Evolutionary conservation across 2,797 vertebrate genomes (phyloP).

Genomic region (Scarus forsteni): DNA sequence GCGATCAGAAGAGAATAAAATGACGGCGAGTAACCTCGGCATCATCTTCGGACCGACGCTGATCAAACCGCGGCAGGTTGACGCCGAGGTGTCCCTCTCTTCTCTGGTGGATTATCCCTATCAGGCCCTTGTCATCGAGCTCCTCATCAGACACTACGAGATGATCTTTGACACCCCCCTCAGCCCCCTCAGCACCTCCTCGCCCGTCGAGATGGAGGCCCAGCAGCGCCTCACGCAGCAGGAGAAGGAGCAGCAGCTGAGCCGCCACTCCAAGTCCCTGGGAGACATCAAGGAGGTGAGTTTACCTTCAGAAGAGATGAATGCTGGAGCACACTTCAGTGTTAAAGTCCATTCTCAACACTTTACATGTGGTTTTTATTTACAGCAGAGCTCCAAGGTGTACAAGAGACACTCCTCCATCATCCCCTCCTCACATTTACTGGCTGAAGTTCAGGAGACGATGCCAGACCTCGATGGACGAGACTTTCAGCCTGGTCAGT

Average conservation of each 20-base stretch:
- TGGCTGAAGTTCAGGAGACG: slow-evolving; percentile 85
- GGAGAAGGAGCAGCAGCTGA: slow-evolving; percentile 86
- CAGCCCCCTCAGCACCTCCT: slow-evolving; percentile 66
- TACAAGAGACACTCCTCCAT: slow-evolving; percentile 88
- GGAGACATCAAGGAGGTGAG: slow-evolving; percentile 92
- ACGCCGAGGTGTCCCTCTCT: slow-evolving; percentile 93
- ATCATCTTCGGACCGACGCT: slow-evolving; percentile 97
- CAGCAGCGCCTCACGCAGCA: slow-evolving; percentile 67
- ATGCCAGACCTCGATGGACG: slow-evolving; percentile 72
- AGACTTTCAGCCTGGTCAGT: slow-evolving; percentile 88
- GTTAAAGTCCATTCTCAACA: too few species aligned
- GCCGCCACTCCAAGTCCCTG: slow-evolving; percentile 85
- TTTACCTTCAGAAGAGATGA: too few species aligned
- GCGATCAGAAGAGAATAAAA: slow-evolving; percentile 95
- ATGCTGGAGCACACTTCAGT: too few species aligned
- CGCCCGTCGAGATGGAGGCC: slow-evolving; percentile 60
- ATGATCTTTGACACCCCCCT: slow-evolving; percentile 91
- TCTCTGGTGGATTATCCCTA: slow-evolving; percentile 96
- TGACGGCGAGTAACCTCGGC: slow-evolving; percentile 95
- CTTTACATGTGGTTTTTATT: slow-evolving; percentile 38
- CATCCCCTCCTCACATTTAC: slow-evolving; percentile 80
- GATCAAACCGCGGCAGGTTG: slow-evolving; percentile 90
- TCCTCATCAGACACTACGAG: slow-evolving; percentile 91
- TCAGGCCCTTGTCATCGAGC: slow-evolving; percentile 93
- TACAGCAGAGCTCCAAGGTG: slow-evolving; percentile 83